phyloP scores from a whole-genome alignment of 1,140 invertebrate genomes.

The Rhyzopertha dominica region DNA sequence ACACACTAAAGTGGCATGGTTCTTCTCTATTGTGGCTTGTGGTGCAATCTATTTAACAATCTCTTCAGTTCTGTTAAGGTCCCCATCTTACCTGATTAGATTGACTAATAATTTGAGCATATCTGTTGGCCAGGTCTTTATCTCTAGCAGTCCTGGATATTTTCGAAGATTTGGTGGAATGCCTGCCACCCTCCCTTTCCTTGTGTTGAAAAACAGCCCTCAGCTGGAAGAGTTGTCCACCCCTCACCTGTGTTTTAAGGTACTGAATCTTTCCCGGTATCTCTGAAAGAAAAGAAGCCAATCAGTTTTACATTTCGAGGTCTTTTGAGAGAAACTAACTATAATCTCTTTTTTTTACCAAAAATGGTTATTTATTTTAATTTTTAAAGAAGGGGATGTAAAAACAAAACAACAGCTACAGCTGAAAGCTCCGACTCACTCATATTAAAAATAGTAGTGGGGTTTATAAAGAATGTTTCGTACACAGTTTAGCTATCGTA shows the following conservation, averaged over 20 bases:
- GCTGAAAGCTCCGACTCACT: too few relatives aligned
- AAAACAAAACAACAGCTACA: too few relatives aligned
- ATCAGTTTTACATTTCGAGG: too few relatives aligned
- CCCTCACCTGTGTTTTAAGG: constrained; percentile 34
- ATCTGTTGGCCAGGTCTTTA: constrained; percentile 43
- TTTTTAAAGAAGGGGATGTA: too few relatives aligned
- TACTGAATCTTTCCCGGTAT: constrained; percentile 29
- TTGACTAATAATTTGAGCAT: constrained; percentile 44
- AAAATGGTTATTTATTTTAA: too few relatives aligned
- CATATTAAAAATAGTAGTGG: too few relatives aligned
- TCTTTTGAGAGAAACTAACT: too few relatives aligned
- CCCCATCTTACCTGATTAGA: constrained; percentile 38
- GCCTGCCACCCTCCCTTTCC: constrained; percentile 24
- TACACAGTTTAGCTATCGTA: too few relatives aligned
- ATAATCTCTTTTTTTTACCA: too few relatives aligned
- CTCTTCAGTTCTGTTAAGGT: not conserved
- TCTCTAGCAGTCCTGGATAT: constrained; percentile 31
- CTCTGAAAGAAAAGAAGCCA: constrained; percentile 17
- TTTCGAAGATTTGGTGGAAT: constrained; percentile 29
- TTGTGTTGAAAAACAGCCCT: constrained; percentile 37
- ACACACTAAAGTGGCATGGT: too few relatives aligned
- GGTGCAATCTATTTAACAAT: not conserved
- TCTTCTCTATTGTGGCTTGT: not conserved
- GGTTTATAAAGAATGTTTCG: too few relatives aligned
- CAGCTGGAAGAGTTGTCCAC: constrained; percentile 35